Percentiles rank a stretch among this genome's conserved stretches.
phyloP scores from a whole-genome alignment of 1,140 invertebrate species.

The Lepidotrigona ventralis region DNA sequence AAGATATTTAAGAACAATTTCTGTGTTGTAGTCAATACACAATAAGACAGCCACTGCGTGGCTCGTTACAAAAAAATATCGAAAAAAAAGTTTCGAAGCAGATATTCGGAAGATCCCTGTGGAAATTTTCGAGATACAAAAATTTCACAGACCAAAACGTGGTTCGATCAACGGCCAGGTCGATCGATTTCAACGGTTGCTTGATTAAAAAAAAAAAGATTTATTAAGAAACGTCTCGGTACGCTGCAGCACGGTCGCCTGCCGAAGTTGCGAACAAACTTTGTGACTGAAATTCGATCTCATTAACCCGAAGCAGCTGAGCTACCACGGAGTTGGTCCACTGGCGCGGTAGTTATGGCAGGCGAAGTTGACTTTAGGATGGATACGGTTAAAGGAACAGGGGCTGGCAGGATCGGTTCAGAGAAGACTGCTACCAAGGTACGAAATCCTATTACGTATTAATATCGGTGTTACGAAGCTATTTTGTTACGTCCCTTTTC shows the following conservation, averaged over 20 bases:
- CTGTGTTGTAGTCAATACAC: too few species aligned
- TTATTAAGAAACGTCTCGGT: background rate
- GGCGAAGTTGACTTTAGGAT: constrained; percentile 36
- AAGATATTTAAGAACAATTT: too few species aligned
- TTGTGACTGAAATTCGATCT: constrained; percentile 41
- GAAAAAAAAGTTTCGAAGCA: too few species aligned
- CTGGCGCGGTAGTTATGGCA: constrained; percentile 16
- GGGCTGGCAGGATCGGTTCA: constrained; percentile 18
- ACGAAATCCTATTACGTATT: constrained; percentile 48
- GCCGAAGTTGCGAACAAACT: constrained; percentile 43
- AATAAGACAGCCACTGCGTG: too few species aligned
- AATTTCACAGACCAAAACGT: too few species aligned
- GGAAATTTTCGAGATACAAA: too few species aligned
- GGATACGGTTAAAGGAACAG: constrained; percentile 31
- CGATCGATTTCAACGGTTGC: background rate
- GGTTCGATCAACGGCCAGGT: background rate
- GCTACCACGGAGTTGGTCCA: constrained; percentile 41
- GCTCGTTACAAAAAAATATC: too few species aligned
- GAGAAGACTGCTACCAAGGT: constrained; percentile 1
- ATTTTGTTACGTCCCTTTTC: constrained; percentile 11
- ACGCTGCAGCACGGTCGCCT: background rate
- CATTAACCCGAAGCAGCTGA: constrained; percentile 45
- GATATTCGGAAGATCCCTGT: too few species aligned
- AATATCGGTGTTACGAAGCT: constrained; percentile 25
- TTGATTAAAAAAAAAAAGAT: background rate